These are phyloP conservation scores for Macrosoma leucophasiata DNA, from an alignment of 2,888 invertebrate species.

Conservation along the genomic window DNA sequence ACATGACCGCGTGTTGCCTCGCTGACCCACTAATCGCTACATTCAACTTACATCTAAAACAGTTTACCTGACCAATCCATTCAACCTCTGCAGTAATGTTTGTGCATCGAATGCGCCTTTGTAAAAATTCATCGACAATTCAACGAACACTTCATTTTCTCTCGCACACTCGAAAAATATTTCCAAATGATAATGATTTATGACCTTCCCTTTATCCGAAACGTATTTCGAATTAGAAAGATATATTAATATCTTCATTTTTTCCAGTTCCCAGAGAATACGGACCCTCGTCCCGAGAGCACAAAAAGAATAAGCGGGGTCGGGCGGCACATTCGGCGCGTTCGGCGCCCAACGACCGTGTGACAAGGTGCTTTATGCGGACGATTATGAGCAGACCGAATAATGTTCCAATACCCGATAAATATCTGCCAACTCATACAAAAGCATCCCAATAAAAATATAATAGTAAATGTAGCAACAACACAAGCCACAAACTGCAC, in stretches of 20 bases:
- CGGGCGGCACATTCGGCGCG: conserved; percentile 55
- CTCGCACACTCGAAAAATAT: conserved; percentile 58
- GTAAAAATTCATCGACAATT: conserved; percentile 53
- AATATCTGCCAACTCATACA: conserved; percentile 77
- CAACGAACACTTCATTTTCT: conserved; percentile 59
- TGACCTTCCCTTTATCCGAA: conserved; percentile 68
- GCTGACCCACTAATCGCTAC: conserved; percentile 38
- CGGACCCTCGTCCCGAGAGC: conserved; percentile 52
- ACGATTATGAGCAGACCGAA: conserved; percentile 72
- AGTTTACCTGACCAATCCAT: conserved; percentile 7
- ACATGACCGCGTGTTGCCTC: conserved; percentile 38
- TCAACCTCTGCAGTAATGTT: no score
- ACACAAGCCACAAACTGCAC: conserved; percentile 67
- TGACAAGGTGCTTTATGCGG: conserved; percentile 75
- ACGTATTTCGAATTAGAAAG: conserved; percentile 75
- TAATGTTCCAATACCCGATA: conserved; percentile 74
- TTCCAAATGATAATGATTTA: conserved; percentile 66
- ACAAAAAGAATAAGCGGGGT: conserved; percentile 69
- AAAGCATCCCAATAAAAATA: conserved; percentile 74
- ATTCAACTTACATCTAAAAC: conserved; percentile 30
- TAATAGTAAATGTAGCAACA: conserved; percentile 73
- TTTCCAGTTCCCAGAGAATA: conserved; percentile 73
- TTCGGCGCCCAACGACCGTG: conserved; percentile 74
- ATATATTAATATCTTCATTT: conserved; percentile 76
- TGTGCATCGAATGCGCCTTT: no score